Evolutionary conservation across 2,888 invertebrate genomes (phyloP).

Genomic region (Aricia artaxerxes): DNA sequence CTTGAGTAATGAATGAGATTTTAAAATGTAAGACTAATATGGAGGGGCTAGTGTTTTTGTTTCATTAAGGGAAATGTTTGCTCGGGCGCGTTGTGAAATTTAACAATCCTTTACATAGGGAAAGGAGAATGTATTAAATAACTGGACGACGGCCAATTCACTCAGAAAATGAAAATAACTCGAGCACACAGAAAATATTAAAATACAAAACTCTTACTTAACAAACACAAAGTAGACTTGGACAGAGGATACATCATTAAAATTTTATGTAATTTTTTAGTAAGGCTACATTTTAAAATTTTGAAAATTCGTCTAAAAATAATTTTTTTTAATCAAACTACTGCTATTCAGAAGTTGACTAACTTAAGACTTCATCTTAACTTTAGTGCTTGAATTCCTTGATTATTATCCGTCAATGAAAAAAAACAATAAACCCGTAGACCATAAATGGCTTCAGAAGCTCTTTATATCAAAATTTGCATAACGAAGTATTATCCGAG

Average conservation of each 20-base stretch:
- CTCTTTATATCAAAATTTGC: no score
- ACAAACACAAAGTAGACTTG: neutral
- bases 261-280: neutral
- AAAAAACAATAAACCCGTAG: no score
- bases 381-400: no score
- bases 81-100: neutral
- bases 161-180: slow-evolving; percentile 22
- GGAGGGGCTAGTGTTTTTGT: neutral
- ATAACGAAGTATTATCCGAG: no score
- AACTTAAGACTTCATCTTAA: no score
- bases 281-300: no score
- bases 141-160: slow-evolving; percentile 25
- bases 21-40: slow-evolving; percentile 15
- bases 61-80: slow-evolving; percentile 3
- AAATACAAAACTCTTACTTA: neutral
- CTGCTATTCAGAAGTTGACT: no score
- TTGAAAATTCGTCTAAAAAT: no score
- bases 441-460: no score
- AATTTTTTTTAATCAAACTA: no score
- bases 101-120: slow-evolving; percentile 20
- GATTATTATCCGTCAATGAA: no score
- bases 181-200: slow-evolving; percentile 11
- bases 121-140: slow-evolving; percentile 22
- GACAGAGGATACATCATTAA: slow-evolving; percentile 2
- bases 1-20: slow-evolving; percentile 7